A percentile compares a stretch with the other conserved stretches of the same genome.
phyloP scores from a whole-genome alignment of 2,888 invertebrate species.

The Arrhopalites spinosus region DNA sequence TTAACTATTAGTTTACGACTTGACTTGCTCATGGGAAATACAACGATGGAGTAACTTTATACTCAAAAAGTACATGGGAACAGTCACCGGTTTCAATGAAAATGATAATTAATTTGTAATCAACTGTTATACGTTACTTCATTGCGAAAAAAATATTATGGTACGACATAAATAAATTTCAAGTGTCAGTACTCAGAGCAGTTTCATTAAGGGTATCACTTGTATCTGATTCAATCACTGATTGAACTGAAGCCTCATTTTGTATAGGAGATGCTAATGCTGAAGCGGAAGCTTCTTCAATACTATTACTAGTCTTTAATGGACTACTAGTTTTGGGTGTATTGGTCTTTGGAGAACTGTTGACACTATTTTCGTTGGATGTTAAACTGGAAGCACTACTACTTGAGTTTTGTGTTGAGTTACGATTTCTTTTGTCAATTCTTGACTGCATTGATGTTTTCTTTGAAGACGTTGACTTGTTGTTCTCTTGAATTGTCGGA shows the following conservation, averaged over 20 bases:
- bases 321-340: neutral
- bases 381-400: conserved; percentile 25
- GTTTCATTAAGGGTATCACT: neutral
- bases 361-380: conserved; percentile 29
- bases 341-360: conserved; percentile 19
- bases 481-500: conserved; percentile 21
- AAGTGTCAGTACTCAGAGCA: neutral
- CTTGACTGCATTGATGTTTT: neutral
- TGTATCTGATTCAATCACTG: neutral
- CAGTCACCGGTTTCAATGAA: neutral
- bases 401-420: too few relatives aligned
- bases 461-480: neutral
- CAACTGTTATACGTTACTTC: neutral
- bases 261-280: neutral
- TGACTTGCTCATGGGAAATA: too few relatives aligned
- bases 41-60: neutral
- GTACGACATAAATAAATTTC: neutral
- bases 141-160: neutral
- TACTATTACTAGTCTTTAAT: too few relatives aligned
- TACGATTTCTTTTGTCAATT: neutral
- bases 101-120: too few relatives aligned
- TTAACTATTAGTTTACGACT: too few relatives aligned
- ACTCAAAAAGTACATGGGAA: neutral
- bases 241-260: neutral
- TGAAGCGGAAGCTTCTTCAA: neutral